Evolutionary conservation across 2,797 vertebrate species (phyloP), one percentile per base, ranked within the genome.

Genomic region (Poecile montanus): DNA sequence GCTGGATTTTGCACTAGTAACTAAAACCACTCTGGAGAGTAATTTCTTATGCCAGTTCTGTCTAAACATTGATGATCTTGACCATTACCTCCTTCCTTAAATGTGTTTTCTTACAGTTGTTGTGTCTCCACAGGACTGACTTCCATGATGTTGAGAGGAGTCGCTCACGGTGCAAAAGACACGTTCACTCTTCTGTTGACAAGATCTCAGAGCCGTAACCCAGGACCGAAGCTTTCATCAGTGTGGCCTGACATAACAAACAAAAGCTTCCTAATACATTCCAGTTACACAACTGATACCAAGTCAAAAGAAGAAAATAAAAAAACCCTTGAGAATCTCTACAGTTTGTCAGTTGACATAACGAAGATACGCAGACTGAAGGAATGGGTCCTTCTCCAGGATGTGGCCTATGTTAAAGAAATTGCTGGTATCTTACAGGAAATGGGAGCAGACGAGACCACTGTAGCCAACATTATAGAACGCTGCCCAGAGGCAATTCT

Each of bases 401-500:
- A 97, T n/a, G 95, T 98, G 22, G 97, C 98, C 12, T 99, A 99
- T 1, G 97, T 98, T n/a, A 97, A 96, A 54, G 99, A 99, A 97
- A 98, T 98, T 10, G 98, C 98, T 40, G 54, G 50, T 32, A 94
- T 99, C 93, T 97, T 99, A 81, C 97, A 94, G 90, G 97, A 98
- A 93, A 97, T 99, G 96, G 99, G 99, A 42, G 99, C 98, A 0
- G 96, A 97, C 1, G 89, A 95, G 38, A 67, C 92, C 1, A 56
- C 97, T 13, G 81, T 99, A n/a, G 98, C 98, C 48, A 96, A 42
- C 38, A 98, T 99, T 80, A 96, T 99, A 51, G 98, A 99, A n/a
- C 94, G 85, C 26, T 98, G 98, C 91, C 99, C 99, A 0, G 99
- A 99, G 94, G 99, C 99, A 1, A 96, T 99, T 72, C 98, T 99